phyloP scores from a whole-genome alignment of 2,888 invertebrate genomes.

The Gasteruption jaculator region DNA sequence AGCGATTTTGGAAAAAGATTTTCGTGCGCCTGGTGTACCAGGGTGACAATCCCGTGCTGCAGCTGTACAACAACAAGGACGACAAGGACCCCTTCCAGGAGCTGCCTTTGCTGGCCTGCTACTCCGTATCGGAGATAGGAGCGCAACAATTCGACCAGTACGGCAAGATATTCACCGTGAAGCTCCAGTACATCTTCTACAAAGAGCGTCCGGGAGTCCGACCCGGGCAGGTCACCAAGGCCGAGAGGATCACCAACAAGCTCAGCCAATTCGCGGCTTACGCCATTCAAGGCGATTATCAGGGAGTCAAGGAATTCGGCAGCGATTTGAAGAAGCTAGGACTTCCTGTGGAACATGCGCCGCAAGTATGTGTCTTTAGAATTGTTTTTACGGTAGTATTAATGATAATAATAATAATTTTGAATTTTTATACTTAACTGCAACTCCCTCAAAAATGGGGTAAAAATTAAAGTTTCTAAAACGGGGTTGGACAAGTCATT shows the following conservation, averaged over 20 bases:
- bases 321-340: constrained; percentile 90
- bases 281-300: constrained; percentile 90
- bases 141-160: constrained; percentile 99
- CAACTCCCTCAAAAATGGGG: too few species aligned
- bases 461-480: too few species aligned
- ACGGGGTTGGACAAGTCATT: constrained; percentile 1
- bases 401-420: too few species aligned
- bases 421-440: too few species aligned
- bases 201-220: constrained; percentile 95
- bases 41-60: constrained; percentile 80
- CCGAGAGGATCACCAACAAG: constrained; percentile 86
- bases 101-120: constrained; percentile 88
- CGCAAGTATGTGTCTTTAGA: too few species aligned
- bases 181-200: constrained; percentile 95
- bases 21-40: constrained; percentile 76
- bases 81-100: constrained; percentile 95
- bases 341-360: constrained; percentile 94
- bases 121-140: constrained; percentile 90
- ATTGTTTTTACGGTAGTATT: too few species aligned
- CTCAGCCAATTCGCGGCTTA: constrained; percentile 90
- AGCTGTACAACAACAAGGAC: constrained; percentile 74
- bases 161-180: constrained; percentile 98
- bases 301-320: constrained; percentile 89
- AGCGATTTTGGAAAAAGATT: constrained; percentile 96
- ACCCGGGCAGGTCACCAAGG: constrained; percentile 91